Base-by-base conservation (phyloP, 1,140 invertebrate species). In the Drosophila parvula region DNA sequence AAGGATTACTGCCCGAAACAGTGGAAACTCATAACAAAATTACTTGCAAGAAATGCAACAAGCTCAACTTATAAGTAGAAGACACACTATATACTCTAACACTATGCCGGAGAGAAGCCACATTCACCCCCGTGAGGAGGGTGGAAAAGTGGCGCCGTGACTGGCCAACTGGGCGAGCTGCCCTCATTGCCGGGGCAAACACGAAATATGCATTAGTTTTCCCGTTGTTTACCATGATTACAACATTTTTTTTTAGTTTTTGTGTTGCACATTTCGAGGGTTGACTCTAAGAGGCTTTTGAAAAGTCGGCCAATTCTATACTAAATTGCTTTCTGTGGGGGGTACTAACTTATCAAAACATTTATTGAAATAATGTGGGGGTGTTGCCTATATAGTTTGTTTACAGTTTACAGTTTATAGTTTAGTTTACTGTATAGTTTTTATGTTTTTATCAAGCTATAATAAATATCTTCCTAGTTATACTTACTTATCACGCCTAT, bases 11-110 rank as follows among this genome's bases (percentile, higher is more conserved):
- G 55, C 48, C 53, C 55, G 18, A 55, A 78, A 74, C 81, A 80
- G 81, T 56, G 60, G 65, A 81, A 86, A 88, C 83, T 88, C 83
- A 88, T 83, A 89, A 70, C 76, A 63, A 88, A 88, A 88, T 88
- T 88, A 88, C 82, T 85, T 85, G 82, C 82, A 81, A 74, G 75
- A 85, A 86, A 86, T 85, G 82, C 82, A 86, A 85, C 82, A 86
- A 86, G 74, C 81, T 36, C 57, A 83, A 60, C 56, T 67, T 67
- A 58, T 67, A 67, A 64, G 59, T 50, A 67, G 36, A 61, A 67
- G 40, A 44, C 43, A 43, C 40, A 58, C 64, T 22, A 50, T 22
- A 50, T 47, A 60, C 38, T 22, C 61, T 43, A 50, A 27, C 47
- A 50, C 28, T 50, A 50, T 50, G 14, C 27, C 28, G 16, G 12